Evolutionary conservation across 2,888 invertebrate species (phyloP).

Genomic region (Phasia obesa): DNA sequence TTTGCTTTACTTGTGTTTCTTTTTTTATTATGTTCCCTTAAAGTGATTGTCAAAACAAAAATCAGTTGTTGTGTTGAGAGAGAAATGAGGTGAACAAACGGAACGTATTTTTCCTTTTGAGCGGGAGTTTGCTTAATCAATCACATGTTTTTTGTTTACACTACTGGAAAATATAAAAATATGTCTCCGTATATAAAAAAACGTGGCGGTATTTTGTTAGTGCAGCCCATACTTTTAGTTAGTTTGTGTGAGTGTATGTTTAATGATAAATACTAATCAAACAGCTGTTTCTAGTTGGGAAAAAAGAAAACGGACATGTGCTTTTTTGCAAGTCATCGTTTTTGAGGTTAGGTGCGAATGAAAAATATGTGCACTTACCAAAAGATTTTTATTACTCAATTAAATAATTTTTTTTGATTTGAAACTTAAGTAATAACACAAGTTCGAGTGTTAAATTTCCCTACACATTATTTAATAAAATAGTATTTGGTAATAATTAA

Average conservation of each 20-base stretch:
- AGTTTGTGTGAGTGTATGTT: conserved; percentile 7
- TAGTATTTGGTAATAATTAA: no score
- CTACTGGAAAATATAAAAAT: conserved; percentile 22
- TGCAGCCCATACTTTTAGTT: background rate
- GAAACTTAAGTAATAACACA: no score
- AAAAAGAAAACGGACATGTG: conserved; percentile 30
- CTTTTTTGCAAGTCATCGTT: conserved; percentile 56
- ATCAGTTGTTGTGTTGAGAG: conserved; percentile 56
- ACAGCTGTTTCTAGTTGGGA: conserved; percentile 40
- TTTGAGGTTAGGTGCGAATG: conserved; percentile 54
- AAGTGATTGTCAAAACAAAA: conserved; percentile 63
- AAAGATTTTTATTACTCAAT: no score
- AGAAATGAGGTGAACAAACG: conserved; percentile 54
- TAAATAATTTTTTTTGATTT: no score
- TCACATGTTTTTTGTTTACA: conserved; percentile 62
- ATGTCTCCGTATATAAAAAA: conserved; percentile 11
- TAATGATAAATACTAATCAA: conserved; percentile 54
- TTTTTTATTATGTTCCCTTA: conserved; percentile 53
- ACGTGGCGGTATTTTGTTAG: conserved; percentile 44
- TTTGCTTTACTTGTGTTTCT: conserved; percentile 71
- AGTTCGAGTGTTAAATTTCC: no score
- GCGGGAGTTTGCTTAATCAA: conserved; percentile 60
- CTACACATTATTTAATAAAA: no score
- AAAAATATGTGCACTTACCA: no score
- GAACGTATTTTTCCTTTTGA: conserved; percentile 59